phyloP scores from a whole-genome alignment of 2,888 invertebrate species.

The Galerucella pusilla region DNA sequence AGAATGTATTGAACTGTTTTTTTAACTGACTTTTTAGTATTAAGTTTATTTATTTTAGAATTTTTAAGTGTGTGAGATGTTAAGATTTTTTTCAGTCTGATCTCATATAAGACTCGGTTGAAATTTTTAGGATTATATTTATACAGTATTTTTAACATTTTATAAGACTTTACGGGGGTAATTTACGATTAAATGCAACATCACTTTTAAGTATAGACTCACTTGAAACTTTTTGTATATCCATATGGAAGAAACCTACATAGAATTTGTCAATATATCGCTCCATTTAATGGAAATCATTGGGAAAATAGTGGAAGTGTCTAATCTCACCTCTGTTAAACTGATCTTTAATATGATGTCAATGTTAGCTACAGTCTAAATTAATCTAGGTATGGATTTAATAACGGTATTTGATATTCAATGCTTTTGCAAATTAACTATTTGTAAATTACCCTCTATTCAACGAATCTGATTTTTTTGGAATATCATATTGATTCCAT shows the following conservation, averaged over 20 bases:
- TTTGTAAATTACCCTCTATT: neutral
- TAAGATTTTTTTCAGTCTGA: slow-evolving; percentile 10
- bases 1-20: slow-evolving; percentile 47
- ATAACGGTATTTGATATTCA: neutral
- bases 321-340: too few species aligned
- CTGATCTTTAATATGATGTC: too few species aligned
- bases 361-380: neutral
- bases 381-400: neutral
- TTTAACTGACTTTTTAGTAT: slow-evolving; percentile 44
- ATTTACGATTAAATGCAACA: neutral
- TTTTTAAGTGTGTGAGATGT: slow-evolving; percentile 39
- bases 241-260: too few species aligned
- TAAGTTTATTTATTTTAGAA: slow-evolving; percentile 46
- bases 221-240: too few species aligned
- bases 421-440: neutral
- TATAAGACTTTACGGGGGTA: neutral
- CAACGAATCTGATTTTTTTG: slow-evolving; percentile 1
- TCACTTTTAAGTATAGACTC: neutral
- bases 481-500: slow-evolving; percentile 7
- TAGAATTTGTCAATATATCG: too few species aligned
- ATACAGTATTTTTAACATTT: neutral
- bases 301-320: too few species aligned
- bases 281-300: too few species aligned
- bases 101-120: neutral
- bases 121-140: slow-evolving; percentile 7